A percentile compares a stretch with the other conserved stretches of the same genome.
Evolutionary conservation across 1,140 invertebrate species (phyloP).

Genomic region (Batillaria attramentaria): DNA sequence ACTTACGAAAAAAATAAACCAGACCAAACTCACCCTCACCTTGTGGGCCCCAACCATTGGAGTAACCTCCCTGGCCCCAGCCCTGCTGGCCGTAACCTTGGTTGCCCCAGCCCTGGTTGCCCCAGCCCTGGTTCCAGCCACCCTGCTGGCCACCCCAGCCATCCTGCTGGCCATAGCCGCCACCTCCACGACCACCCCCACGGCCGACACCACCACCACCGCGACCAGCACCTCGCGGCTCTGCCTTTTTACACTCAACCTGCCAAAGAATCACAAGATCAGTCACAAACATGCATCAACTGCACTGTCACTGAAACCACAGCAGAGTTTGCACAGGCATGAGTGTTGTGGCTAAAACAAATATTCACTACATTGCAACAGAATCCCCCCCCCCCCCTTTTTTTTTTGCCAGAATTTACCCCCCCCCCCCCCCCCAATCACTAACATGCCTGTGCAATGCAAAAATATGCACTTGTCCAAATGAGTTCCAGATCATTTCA

Average conservation of each 20-base stretch:
- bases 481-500: too few relatives aligned
- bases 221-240: slow-evolving; percentile 16
- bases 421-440: too few relatives aligned
- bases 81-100: slow-evolving; percentile 13
- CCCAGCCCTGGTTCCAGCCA: slow-evolving; percentile 24
- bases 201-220: slow-evolving; percentile 25
- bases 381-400: too few relatives aligned
- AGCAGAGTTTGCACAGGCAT: too few relatives aligned
- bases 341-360: too few relatives aligned
- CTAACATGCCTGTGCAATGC: too few relatives aligned
- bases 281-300: neutral
- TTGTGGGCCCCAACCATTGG: slow-evolving; percentile 28
- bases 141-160: neutral
- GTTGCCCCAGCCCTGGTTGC: slow-evolving; percentile 25
- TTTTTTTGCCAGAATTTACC: too few relatives aligned
- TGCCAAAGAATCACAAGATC: neutral
- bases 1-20: too few relatives aligned
- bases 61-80: slow-evolving; percentile 28
- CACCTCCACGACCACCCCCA: slow-evolving; percentile 27
- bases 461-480: too few relatives aligned
- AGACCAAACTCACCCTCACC: slow-evolving; percentile 9
- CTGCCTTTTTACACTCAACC: slow-evolving; percentile 34
- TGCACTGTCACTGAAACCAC: too few relatives aligned
- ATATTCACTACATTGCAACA: too few relatives aligned
- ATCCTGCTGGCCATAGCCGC: neutral